phyloP scores from a whole-genome alignment of 2,797 vertebrate species.

The Sebastes baramenuke region DNA sequence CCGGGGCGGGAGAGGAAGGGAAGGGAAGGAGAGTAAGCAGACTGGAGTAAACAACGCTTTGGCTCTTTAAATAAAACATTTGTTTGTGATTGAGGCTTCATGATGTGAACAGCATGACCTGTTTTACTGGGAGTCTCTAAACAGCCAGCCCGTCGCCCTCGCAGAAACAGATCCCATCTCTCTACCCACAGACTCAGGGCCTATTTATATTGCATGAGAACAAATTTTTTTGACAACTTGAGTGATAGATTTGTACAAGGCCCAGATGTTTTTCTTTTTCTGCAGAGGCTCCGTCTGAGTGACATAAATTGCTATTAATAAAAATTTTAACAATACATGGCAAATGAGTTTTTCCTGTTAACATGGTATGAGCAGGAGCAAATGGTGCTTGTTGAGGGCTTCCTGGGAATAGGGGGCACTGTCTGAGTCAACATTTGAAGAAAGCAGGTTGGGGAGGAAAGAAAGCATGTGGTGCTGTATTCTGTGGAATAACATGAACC shows the following conservation, averaged over 20 bases:
- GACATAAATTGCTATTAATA: conserved; percentile 94
- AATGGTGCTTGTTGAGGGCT: conserved; percentile 78
- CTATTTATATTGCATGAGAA: conserved; percentile 95
- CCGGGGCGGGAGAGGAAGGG: conserved; percentile 69
- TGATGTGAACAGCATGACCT: conserved; percentile 85
- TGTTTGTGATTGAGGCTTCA: conserved; percentile 85
- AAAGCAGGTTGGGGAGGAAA: conserved; percentile 33
- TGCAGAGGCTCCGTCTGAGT: conserved; percentile 84
- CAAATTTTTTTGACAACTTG: conserved; percentile 94
- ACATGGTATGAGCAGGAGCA: conserved; percentile 79
- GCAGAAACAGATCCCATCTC: conserved; percentile 86
- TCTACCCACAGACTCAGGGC: conserved; percentile 82
- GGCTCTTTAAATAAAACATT: conserved; percentile 86
- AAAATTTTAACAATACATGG: conserved; percentile 92
- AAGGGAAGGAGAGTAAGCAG: conserved; percentile 63
- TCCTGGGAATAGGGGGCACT: conserved; percentile 75
- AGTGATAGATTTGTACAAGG: conserved; percentile 92
- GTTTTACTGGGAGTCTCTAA: conserved; percentile 81
- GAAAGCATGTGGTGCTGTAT: conserved; percentile 38
- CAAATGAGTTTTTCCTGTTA: conserved; percentile 94
- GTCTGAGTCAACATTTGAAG: conserved; percentile 70
- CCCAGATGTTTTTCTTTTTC: conserved; percentile 85
- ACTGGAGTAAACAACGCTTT: conserved; percentile 83
- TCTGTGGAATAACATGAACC: conserved; percentile 31
- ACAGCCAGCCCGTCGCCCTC: conserved; percentile 78